phyloP scores from a whole-genome alignment of 2,113 vertebrate genomes.

The Leptosomus discolor region DNA sequence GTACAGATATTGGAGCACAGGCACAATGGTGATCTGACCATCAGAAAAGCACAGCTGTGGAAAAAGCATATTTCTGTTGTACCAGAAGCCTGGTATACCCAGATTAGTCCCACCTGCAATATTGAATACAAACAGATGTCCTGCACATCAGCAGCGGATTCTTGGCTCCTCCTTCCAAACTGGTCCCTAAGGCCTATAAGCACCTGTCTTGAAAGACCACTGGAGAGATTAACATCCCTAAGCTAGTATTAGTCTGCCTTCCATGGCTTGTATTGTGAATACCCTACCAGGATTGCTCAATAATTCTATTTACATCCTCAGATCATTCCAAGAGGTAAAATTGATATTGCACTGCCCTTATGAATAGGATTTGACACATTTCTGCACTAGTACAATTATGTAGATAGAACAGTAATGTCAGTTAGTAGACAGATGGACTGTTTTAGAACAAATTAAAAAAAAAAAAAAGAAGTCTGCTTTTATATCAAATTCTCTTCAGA shows the following conservation, averaged over 20 bases:
- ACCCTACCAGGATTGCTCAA: not conserved
- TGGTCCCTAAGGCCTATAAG: not conserved
- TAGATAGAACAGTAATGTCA: not conserved
- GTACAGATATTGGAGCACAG: not conserved
- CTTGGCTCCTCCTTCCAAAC: not conserved
- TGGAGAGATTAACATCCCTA: not conserved
- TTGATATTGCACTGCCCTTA: not conserved
- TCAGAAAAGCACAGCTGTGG: not conserved
- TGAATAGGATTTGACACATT: not conserved
- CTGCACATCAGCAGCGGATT: not conserved
- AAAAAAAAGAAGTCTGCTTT: not conserved
- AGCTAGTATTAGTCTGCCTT: not conserved
- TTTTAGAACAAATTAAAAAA: not conserved
- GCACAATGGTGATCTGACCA: not conserved
- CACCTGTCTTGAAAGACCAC: not conserved
- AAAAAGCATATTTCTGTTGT: not conserved
- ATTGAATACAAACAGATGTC: not conserved
- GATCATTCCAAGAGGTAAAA: not conserved
- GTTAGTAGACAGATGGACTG: not conserved
- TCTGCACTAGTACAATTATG: not conserved
- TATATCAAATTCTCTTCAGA: not conserved
- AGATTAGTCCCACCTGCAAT: not conserved
- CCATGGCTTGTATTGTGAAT: not conserved
- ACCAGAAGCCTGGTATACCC: not conserved
- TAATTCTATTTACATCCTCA: not conserved